Conservation (phyloP, 2,888 invertebrate genomes). For the Glaucopsyche alexis region DNA sequence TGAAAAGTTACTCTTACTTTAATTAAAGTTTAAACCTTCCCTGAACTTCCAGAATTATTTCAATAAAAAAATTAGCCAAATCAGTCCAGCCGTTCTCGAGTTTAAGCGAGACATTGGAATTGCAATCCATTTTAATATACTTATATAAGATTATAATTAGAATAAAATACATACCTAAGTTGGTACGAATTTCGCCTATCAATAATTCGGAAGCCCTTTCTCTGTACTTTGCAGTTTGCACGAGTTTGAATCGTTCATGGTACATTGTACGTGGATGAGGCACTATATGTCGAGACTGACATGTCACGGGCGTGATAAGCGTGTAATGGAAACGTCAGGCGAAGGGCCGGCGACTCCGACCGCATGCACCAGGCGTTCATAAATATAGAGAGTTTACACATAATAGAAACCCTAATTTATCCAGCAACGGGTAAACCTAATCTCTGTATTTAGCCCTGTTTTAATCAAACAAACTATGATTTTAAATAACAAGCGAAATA, state of each 20-base stretch:
- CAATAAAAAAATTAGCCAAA: no score
- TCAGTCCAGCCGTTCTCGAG: no score
- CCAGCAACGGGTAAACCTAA: not conserved
- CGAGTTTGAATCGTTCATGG: not conserved
- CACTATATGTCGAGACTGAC: constrained; percentile 11
- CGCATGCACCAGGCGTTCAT: constrained; percentile 34
- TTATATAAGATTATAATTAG: no score
- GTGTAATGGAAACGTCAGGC: constrained; percentile 59
- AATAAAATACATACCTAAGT: no score
- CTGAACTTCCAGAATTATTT: no score
- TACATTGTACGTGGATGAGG: constrained; percentile 1
- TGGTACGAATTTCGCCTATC: not conserved
- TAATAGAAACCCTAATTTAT: constrained; percentile 26
- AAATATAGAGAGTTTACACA: constrained; percentile 37
- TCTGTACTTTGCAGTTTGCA: not conserved
- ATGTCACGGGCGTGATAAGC: constrained; percentile 48
- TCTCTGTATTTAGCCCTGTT: not conserved
- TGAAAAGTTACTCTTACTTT: no score
- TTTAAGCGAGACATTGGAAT: no score
- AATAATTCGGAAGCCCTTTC: not conserved
- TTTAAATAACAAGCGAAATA: no score
- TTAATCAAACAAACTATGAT: not conserved
- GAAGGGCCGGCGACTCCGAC: constrained; percentile 36
- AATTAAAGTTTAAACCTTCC: no score
- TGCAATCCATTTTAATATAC: no score